Base-by-base conservation (phyloP, 1,140 invertebrate genomes). In the Trichoplusia ni region DNA sequence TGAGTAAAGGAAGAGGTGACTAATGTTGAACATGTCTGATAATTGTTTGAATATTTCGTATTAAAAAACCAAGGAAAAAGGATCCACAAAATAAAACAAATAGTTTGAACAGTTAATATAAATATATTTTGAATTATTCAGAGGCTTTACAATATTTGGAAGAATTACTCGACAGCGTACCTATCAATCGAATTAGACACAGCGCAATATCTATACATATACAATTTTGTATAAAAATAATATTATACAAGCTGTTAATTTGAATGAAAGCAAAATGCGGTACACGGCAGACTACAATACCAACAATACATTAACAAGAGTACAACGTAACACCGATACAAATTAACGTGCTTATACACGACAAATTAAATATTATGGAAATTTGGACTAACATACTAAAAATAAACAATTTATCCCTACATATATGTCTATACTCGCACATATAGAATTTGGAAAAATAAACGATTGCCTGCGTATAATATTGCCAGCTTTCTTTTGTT, bases 91-190 rank as follows among this genome's bases (percentile, higher is more conserved):
- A 89, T 86, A 79, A 89, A 86, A 89, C 86, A 65, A 75, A 77
- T 75, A 44, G 73, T 77, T 75, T 90, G 87, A 90, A 90, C 87
- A 90, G 87, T 90, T 88, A 90, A 90, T 90, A 90, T 90, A 90
- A 90, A 90, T 90, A 90, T 90, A 90, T 86, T 90, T 90, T 83
- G 83, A 88, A 90, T 90, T 87, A 90, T 87, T 85, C 87, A 88
- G 87, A 90, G 87, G 84, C 87, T 90, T 90, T 80, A 90, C 85
- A 90, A 90, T 90, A 90, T 90, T 88, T 87, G 85, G 87, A 90
- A 90, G 87, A 90, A 88, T 85, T 84, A 84, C 73, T 84, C 74
- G 80, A 84, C 79, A 82, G 79, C 74, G 64, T 70, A 53, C 49
- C 64, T 66, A 63, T 69, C 54, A 67, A 63, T 69, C 68, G 56